phyloP scores from a whole-genome alignment of 2,113 vertebrate species.

The Zosterops hypoxanthus region DNA sequence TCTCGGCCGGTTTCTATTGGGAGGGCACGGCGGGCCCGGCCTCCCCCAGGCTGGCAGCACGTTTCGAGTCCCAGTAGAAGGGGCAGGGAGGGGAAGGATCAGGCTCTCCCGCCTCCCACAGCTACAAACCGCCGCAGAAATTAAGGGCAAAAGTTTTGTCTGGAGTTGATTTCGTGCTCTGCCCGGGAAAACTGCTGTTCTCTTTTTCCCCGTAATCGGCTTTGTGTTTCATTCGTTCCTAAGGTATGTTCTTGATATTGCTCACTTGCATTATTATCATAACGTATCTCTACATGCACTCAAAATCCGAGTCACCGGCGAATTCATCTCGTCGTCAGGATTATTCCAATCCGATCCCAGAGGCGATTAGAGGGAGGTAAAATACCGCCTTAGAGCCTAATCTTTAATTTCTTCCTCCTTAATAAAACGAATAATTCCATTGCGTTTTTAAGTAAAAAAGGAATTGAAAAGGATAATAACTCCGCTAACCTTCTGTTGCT shows the following conservation, averaged over 20 bases:
- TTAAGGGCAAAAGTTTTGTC: conserved; percentile 23
- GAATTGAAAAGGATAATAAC: conserved; percentile 55
- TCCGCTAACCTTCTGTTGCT: conserved; percentile 57
- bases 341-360: conserved; percentile 52
- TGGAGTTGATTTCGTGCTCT: neutral
- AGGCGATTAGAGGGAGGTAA: conserved; percentile 41
- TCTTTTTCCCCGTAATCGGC: conserved; percentile 44
- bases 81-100: neutral
- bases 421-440: conserved; percentile 57
- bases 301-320: conserved; percentile 10
- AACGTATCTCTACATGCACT: conserved; percentile 31
- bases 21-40: too few species aligned
- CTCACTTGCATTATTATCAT: conserved; percentile 56
- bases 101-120: neutral
- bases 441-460: conserved; percentile 53
- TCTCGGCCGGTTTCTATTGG: neutral
- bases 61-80: neutral
- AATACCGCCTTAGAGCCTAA: conserved; percentile 44
- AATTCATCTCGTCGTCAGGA: conserved; percentile 51
- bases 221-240: conserved; percentile 63
- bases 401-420: conserved; percentile 58
- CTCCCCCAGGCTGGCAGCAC: neutral
- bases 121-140: neutral
- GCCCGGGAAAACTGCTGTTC: conserved; percentile 33
- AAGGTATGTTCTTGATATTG: conserved; percentile 60